phyloP scores from a whole-genome alignment of 30 jellyfish, hydroid and myxozoan species.

The Phacellophora camtschatica region DNA sequence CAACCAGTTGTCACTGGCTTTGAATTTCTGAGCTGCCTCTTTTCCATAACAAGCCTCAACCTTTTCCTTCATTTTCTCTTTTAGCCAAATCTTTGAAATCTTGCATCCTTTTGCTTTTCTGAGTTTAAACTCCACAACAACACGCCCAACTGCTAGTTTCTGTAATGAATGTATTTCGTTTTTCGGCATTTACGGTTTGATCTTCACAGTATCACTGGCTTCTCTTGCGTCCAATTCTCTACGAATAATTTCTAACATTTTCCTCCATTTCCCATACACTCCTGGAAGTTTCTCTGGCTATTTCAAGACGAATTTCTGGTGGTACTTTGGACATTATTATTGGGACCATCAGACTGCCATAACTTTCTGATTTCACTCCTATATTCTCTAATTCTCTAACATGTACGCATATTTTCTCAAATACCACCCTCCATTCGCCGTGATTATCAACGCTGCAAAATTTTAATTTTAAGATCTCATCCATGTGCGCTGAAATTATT shows the following conservation, averaged over 20 bases:
- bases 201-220: neutral
- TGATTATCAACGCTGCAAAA: neutral
- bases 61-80: constrained; percentile 6
- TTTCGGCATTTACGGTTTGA: no score
- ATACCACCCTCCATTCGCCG: neutral
- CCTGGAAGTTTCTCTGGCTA: neutral
- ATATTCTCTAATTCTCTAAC: neutral
- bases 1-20: constrained; percentile 25
- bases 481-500: neutral
- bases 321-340: neutral
- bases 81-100: constrained; percentile 41
- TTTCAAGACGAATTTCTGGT: neutral
- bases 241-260: neutral
- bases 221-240: neutral
- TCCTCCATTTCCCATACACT: neutral
- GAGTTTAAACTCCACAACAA: constrained; percentile 43
- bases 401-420: neutral
- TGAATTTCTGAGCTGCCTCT: constrained; percentile 28
- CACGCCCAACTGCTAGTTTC: constrained; percentile 21
- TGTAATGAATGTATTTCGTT: no score
- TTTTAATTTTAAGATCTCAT: neutral
- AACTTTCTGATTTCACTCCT: neutral
- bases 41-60: constrained; percentile 19
- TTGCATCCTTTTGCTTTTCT: constrained; percentile 49
- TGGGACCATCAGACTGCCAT: neutral